These are phyloP conservation scores for Leptopilina boulardi DNA, from an alignment of 1,140 invertebrate genomes.

Conservation along the genomic window DNA sequence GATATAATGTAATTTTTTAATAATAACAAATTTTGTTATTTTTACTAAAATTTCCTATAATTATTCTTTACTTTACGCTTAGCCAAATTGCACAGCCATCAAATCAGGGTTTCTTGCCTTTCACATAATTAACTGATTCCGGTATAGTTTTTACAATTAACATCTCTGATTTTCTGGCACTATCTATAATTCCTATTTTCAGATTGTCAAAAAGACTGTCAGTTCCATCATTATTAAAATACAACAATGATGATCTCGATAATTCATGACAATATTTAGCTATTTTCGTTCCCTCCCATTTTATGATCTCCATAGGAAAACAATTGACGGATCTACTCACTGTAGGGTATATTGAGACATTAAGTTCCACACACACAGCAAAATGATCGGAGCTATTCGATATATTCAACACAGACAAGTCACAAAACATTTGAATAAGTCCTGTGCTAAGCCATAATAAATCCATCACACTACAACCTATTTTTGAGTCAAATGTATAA, in stretches of 20 bases:
- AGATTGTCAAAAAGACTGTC: neutral
- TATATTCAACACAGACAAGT: neutral
- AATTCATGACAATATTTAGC: neutral
- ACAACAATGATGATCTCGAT: neutral
- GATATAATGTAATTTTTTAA: neutral
- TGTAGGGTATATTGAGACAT: neutral
- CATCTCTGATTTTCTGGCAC: neutral
- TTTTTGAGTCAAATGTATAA: neutral
- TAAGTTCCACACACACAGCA: neutral
- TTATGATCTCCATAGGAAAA: neutral
- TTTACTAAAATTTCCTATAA: neutral
- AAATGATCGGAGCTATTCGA: too few species aligned
- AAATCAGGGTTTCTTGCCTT: neutral
- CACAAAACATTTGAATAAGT: neutral
- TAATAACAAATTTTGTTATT: neutral
- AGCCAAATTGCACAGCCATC: neutral
- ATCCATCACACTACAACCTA: neutral
- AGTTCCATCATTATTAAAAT: neutral
- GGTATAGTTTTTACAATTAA: neutral
- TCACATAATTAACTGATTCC: neutral
- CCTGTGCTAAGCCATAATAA: neutral
- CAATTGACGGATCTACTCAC: neutral
- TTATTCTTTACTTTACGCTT: neutral
- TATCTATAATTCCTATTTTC: neutral
- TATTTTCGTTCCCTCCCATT: neutral